Conservation (phyloP, 1,140 invertebrate genomes). For the Chelonus insularis region DNA sequence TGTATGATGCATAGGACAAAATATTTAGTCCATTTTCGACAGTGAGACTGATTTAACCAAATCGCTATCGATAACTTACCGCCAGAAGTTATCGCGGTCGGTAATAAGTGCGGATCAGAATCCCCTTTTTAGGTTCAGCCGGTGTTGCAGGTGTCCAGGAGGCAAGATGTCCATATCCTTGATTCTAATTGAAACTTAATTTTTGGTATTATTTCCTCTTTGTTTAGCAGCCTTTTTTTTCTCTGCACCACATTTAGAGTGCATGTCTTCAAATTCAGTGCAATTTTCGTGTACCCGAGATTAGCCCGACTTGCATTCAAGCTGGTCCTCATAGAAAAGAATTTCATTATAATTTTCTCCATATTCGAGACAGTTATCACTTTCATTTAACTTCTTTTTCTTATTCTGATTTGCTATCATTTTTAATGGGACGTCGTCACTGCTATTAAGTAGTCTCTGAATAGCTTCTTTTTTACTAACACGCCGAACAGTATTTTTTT, state of each 20-base stretch:
- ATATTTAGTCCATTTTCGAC: no score
- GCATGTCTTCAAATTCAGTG: conserved; percentile 17
- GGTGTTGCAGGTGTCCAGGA: no score
- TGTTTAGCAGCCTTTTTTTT: conserved; percentile 28
- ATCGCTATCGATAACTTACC: no score
- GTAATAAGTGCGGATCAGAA: no score
- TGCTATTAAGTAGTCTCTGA: conserved; percentile 8
- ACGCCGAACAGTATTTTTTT: no score
- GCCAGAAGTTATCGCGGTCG: no score
- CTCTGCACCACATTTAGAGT: conserved; percentile 18
- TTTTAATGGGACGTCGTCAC: neutral
- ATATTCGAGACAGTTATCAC: neutral
- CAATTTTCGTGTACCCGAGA: conserved; percentile 24
- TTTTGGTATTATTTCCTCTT: neutral
- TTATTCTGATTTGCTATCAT: neutral
- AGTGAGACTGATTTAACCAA: no score
- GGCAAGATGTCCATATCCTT: neutral
- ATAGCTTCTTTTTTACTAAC: neutral
- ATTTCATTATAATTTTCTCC: conserved; percentile 18
- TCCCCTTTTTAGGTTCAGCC: no score
- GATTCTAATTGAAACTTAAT: neutral
- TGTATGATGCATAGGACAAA: no score
- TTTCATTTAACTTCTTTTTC: neutral
- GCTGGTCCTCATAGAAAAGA: conserved; percentile 18
- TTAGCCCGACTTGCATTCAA: conserved; percentile 20